Evolutionary conservation across 2,888 invertebrate genomes (phyloP).

Genomic region (Falcaria lacertinaria): DNA sequence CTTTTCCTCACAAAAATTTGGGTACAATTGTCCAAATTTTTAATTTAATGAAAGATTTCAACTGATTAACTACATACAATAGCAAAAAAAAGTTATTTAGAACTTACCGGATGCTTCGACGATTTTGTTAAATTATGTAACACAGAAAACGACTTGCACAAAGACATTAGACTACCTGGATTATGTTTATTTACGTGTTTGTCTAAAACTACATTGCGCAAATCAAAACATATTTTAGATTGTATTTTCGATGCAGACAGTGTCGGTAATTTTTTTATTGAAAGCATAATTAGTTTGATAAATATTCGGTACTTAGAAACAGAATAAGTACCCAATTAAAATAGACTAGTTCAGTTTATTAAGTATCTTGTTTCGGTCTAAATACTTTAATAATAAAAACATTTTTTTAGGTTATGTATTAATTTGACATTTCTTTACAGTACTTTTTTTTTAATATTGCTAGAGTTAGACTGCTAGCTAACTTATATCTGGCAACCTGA

Average conservation of each 20-base stretch:
- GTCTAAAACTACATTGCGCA: conserved; percentile 32
- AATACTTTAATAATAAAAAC: not conserved
- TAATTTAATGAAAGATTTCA: no score
- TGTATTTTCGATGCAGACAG: conserved; percentile 56
- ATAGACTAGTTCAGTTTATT: not conserved
- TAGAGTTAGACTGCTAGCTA: no score
- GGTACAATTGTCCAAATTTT: no score
- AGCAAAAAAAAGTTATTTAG: no score
- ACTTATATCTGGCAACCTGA: no score
- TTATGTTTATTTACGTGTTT: conserved; percentile 44
- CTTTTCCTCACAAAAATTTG: no score
- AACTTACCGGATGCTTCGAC: conserved; percentile 55
- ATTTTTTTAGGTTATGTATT: not conserved
- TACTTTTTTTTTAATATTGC: no score
- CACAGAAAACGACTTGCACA: conserved; percentile 56
- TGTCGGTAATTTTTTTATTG: conserved; percentile 54
- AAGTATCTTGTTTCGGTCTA: not conserved
- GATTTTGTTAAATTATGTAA: conserved; percentile 52
- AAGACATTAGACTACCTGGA: conserved; percentile 36
- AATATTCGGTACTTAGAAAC: not conserved
- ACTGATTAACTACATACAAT: no score
- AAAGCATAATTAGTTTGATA: conserved; percentile 40
- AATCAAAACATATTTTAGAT: conserved; percentile 39
- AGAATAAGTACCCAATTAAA: not conserved
- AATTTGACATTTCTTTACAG: not conserved